A percentile compares a stretch with the other conserved stretches of the same genome.
Evolutionary conservation across 2,797 vertebrate species (phyloP).

Genomic region (Poecilia velifera): DNA sequence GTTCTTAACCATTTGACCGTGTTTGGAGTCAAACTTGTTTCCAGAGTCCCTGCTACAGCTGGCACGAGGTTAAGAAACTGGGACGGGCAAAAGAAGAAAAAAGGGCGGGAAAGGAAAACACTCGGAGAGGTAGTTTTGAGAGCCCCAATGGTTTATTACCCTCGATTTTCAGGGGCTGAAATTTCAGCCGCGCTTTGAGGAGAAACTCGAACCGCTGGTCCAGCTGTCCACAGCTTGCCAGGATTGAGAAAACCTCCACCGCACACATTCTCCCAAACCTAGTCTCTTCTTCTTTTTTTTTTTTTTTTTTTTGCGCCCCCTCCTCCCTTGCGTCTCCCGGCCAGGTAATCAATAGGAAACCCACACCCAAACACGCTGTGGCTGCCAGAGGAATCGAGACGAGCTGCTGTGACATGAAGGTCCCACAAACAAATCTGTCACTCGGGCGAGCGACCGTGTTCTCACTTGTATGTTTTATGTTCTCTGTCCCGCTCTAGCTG

Average conservation of each 20-base stretch:
- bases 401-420: slow-evolving; percentile 61
- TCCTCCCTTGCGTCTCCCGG: slow-evolving; percentile 38
- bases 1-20: slow-evolving; percentile 32
- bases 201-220: slow-evolving; percentile 80
- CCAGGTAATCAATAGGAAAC: slow-evolving; percentile 79
- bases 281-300: slow-evolving; percentile 24
- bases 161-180: slow-evolving; percentile 80
- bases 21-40: slow-evolving; percentile 66
- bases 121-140: slow-evolving; percentile 74
- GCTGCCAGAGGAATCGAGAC: slow-evolving; percentile 41
- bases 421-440: slow-evolving; percentile 70
- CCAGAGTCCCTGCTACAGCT: slow-evolving; percentile 44
- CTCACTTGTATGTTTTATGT: slow-evolving; percentile 45
- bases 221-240: slow-evolving; percentile 80
- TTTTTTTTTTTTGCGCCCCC: slow-evolving; percentile 6
- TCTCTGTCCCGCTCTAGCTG: slow-evolving; percentile 37
- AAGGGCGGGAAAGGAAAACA: slow-evolving; percentile 66
- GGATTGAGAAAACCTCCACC: slow-evolving; percentile 52
- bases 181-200: slow-evolving; percentile 80
- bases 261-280: slow-evolving; percentile 51
- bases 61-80: slow-evolving; percentile 26
- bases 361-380: slow-evolving; percentile 72
- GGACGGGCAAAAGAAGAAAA: slow-evolving; percentile 62
- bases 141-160: slow-evolving; percentile 80
- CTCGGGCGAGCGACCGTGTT: slow-evolving; percentile 27